Conservation (phyloP, 2,888 invertebrate species). For the Mayetiola destructor region DNA sequence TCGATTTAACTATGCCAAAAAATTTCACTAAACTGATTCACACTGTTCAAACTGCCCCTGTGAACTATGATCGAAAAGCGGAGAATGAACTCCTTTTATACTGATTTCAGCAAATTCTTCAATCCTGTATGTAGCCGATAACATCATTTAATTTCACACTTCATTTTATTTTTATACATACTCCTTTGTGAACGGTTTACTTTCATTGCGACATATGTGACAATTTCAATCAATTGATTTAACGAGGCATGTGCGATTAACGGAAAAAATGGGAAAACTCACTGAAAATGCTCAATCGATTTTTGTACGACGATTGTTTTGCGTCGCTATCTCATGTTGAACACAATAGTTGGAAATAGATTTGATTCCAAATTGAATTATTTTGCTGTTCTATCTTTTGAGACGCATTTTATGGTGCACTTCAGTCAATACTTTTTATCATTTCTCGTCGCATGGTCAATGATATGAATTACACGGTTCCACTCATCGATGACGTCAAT, state of each 20-base stretch:
- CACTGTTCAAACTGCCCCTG: not conserved
- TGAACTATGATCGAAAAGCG: not conserved
- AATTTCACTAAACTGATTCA: not conserved
- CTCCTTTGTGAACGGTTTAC: not conserved
- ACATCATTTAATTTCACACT: constrained; percentile 8
- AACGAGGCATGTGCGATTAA: not conserved
- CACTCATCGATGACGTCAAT: not conserved
- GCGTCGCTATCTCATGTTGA: too few relatives aligned
- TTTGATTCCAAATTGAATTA: too few relatives aligned
- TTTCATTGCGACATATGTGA: not conserved
- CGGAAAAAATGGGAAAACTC: too few relatives aligned
- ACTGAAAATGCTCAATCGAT: too few relatives aligned
- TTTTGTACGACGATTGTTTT: too few relatives aligned
- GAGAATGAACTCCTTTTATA: not conserved
- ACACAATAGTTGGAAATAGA: too few relatives aligned
- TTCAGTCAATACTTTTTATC: too few relatives aligned
- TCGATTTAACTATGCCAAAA: constrained; percentile 8
- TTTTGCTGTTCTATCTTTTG: too few relatives aligned
- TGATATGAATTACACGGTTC: too few relatives aligned
- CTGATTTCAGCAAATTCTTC: not conserved
- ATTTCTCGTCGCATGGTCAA: too few relatives aligned
- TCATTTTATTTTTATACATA: not conserved
- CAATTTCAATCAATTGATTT: not conserved
- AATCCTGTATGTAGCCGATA: not conserved
- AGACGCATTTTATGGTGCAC: too few relatives aligned